Conservation (phyloP, 2,113 vertebrate genomes). For the Nipponia nippon region DNA sequence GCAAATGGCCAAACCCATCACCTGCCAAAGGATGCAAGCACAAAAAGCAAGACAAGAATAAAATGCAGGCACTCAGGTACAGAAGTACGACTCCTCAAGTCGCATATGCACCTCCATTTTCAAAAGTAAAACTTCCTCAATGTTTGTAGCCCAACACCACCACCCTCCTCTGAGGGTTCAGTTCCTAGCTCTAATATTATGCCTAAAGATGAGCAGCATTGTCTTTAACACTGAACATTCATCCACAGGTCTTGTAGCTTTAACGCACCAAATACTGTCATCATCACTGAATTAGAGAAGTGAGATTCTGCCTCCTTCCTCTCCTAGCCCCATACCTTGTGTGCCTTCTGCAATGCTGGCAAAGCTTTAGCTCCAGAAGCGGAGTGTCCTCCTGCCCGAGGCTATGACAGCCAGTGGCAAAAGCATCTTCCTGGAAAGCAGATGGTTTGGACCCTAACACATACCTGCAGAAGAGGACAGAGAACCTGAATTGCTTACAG, state of each 20-base stretch:
- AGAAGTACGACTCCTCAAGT: neutral
- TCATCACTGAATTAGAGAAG: neutral
- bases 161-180: neutral
- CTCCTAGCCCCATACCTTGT: neutral
- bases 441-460: neutral
- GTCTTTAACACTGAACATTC: neutral
- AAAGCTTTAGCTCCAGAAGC: neutral
- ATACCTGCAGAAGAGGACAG: neutral
- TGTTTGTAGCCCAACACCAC: neutral
- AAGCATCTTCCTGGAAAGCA: neutral
- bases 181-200: neutral
- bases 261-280: neutral
- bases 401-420: neutral
- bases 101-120: rapidly evolving
- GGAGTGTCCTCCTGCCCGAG: neutral
- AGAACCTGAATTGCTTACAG: neutral
- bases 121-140: neutral
- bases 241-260: neutral
- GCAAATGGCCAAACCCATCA: neutral
- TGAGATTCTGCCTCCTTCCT: neutral
- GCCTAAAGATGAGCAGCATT: rapidly evolving
- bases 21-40: neutral
- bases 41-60: neutral
- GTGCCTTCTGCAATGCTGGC: neutral
- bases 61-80: neutral